Evolutionary conservation across 2,888 invertebrate genomes (phyloP), one percentile per base, ranked within the genome.

Genomic region (Caenorhabditis sp.): DNA sequence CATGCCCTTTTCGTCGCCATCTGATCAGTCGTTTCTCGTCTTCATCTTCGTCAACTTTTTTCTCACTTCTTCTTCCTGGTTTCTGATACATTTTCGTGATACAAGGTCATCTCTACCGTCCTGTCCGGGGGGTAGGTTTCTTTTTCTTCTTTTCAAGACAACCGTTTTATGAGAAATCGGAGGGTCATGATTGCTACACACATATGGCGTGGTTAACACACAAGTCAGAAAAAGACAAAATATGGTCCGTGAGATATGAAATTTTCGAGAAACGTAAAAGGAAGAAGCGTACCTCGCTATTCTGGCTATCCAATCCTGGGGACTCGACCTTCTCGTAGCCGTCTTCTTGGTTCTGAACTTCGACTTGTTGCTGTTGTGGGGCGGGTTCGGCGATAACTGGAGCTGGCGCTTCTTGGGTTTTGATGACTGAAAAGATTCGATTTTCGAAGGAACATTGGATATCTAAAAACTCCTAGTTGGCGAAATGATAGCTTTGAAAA

Each of bases 301-400:
- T 84, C 74, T 87, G 87, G 31, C 85, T 85, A 63, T 61, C 85
- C 66, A 84, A 58, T 66, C 88, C 87, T 22, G 88, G 88, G 22
- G 88, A 88, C 38, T 84, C 85, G 58, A 82, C 84, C 66, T 87
- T 79, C 22, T 73, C 83, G 51, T 85, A 83, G 2, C 38, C 31
- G 10, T 54, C 80, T 6, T 70, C 75, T 35, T 79, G 64, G 19
- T 75, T 70, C 8, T 47, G 59, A 12, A 63, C 24, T 10, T 79
- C 70, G 28, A 69, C 61, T 28, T 26, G 35, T 19, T 59, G 59
- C 31, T 35, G 8, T 49, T 28, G 44, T 47, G 35, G 26, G 26
- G 14, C 3, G 6, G 44, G 28, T 47, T 41, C 38, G 44, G 24
- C 8, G 63, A 44, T 10, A 7, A 54, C 19, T 28, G 35, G 3